Evolutionary conservation across 2,888 invertebrate species (phyloP), one percentile per base, ranked within the genome.

Genomic region (Cryptus viduatorius): DNA sequence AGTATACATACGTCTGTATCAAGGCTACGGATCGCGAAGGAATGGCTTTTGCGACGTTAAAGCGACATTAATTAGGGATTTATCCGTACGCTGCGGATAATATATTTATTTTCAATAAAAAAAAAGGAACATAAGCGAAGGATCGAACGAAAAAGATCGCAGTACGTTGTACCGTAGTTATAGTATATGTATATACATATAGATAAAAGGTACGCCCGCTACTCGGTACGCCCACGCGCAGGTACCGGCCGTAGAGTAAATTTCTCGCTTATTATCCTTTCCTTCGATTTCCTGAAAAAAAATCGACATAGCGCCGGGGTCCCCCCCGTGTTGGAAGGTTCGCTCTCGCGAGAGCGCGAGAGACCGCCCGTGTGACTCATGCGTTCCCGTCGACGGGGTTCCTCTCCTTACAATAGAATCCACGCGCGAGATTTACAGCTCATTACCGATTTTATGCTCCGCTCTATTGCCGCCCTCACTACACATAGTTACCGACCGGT

Each of bases 201-300:
- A 24, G 24, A 68, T 44, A 82, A 50, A 79, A 79, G 84, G 82
- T 84, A 84, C 86, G 80, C 84, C 83, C 87, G 81, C 83, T 83
- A 81, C 76, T 65, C 83, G 67, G 71, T 87, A 84, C 86, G 84
- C 84, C 86, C 85, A 86, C 86, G 86, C 84, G 75, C 86, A 85
- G 88, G 88, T 89, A 89, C 89, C 89, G 88, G 89, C 90, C 89
- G 89, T 72, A 89, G 89, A 91, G 90, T 89, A 90, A 91, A 91
- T 92, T 92, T 92, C 92, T 92, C 90, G 92, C 92, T 93, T 92
- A 93, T 93, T 93, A 93, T 92, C 92, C 92, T 92, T 92, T 90
- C 91, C 91, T 92, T 90, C 90, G 91, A 91, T 91, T 91, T 91
- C 89, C 90, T 85, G 73, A 76, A 88, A 53, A 85, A 87, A 87